Evolutionary conservation across 2,888 invertebrate genomes (phyloP), one percentile per base, ranked within the genome.

Genomic region (Drosophila yooni): DNA sequence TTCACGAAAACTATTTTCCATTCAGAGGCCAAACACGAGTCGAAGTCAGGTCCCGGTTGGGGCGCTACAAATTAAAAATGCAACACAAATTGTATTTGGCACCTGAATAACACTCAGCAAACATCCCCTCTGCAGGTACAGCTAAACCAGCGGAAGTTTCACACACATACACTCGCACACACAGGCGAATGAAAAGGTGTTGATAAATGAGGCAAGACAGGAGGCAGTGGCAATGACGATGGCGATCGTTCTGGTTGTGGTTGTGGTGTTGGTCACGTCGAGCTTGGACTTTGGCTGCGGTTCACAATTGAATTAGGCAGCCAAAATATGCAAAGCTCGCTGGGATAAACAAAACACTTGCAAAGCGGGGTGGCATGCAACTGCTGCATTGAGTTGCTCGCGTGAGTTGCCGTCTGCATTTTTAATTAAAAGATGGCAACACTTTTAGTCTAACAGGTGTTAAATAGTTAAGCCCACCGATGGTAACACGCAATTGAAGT

Each of bases 61-160:
- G 68, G 72, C 69, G 59, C 76, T 81, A 77, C 62, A 75, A 83
- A 90, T 90, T 90, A 81, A 89, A 88, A 90, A 88, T 90, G 83
- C 89, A 90, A 87, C 90, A 90, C 89, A 87, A 90, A 90, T 89
- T 89, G 87, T 87, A 83, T 82, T 82, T 86, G 90, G 89, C 90
- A 86, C 90, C 90, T 86, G 80, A 70, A 77, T 72, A 29, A 58
- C 53, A 56, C 58, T 38, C 38, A 54, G 40, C 53, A 29, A 31
- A 27, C 58, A 34, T 51, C n/a, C 38, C 52, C 53, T 48, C 38
- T 56, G 25, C 34, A n/a, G 34, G 50, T 53, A 25, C 54, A 38
- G 38, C 51, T 38, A 34, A 52, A 34, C 4, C 62, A 74, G 52
- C 88, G 84, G 85, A 89, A 89, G 88, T 85, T 62, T 70, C 53